These are phyloP conservation scores for Drosophila nasuta DNA, from an alignment of 1,140 invertebrate species.

Conservation along the genomic window DNA sequence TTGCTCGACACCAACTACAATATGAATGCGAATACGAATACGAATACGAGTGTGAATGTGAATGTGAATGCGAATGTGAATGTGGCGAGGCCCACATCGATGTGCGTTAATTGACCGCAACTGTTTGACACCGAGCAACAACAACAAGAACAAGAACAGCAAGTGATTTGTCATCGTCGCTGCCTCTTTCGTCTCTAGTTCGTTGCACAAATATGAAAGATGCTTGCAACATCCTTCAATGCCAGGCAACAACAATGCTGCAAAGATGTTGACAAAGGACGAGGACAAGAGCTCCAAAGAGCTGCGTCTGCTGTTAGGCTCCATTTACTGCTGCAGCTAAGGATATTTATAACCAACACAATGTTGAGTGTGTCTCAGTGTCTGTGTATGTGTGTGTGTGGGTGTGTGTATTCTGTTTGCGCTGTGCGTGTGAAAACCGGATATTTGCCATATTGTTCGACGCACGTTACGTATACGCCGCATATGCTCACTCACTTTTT, in stretches of 20 bases:
- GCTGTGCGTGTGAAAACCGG: conserved; percentile 51
- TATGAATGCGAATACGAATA: too few species aligned
- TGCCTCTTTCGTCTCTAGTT: conserved; percentile 1
- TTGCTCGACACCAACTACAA: too few species aligned
- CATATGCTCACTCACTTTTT: conserved; percentile 22
- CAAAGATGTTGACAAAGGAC: not conserved
- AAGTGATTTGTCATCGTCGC: conserved; percentile 26
- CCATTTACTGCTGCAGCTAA: conserved; percentile 9
- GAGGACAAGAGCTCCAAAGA: too few species aligned
- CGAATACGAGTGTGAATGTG: not conserved
- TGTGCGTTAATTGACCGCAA: conserved; percentile 16
- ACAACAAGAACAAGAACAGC: not conserved
- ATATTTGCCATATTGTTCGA: conserved; percentile 62
- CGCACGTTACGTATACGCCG: conserved; percentile 61
- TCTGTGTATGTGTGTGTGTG: not conserved
- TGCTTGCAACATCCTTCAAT: not conserved
- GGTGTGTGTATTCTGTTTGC: conserved; percentile 15
- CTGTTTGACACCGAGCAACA: not conserved
- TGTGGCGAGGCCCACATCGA: not conserved
- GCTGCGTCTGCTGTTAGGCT: conserved; percentile 1
- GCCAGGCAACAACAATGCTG: conserved; percentile 5
- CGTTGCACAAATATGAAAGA: conserved; percentile 23
- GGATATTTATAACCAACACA: not conserved
- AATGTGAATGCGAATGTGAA: not conserved
- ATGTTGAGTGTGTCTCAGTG: too few species aligned